These are phyloP conservation scores for Thrips palmi DNA, from an alignment of 1,140 invertebrate genomes.

Conservation along the genomic window DNA sequence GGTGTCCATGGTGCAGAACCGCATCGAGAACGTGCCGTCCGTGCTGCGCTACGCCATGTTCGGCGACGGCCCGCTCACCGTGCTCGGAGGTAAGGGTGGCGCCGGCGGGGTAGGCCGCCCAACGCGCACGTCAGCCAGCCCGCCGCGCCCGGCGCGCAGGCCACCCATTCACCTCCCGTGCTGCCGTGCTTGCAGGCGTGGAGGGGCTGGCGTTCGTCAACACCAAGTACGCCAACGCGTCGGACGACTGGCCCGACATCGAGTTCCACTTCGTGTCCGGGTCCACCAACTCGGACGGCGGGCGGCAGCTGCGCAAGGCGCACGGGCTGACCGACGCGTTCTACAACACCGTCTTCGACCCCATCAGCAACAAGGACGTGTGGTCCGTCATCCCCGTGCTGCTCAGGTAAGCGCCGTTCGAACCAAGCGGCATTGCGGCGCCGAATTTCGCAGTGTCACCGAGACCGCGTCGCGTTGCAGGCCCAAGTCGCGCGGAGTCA, in stretches of 20 bases:
- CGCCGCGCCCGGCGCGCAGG: no score
- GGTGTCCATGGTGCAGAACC: constrained; percentile 58
- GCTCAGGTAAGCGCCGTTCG: no score
- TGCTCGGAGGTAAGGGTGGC: no score
- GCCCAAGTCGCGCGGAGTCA: constrained; percentile 48
- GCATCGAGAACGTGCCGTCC: constrained; percentile 54
- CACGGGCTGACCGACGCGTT: constrained; percentile 56
- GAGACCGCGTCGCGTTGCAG: no score
- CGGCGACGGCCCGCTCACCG: constrained; percentile 65
- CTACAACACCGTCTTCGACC: constrained; percentile 50
- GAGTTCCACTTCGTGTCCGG: constrained; percentile 87
- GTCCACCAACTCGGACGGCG: constrained; percentile 72
- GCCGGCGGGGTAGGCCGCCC: no score
- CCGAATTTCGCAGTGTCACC: no score
- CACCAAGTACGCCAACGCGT: constrained; percentile 68
- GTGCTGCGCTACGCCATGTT: constrained; percentile 58
- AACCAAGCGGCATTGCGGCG: no score
- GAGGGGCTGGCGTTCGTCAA: constrained; percentile 81
- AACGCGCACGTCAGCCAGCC: no score
- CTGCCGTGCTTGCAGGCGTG: no score
- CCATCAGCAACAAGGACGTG: constrained; percentile 56
- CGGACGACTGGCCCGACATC: constrained; percentile 76
- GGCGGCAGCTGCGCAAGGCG: constrained; percentile 59
- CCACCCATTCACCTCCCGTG: no score
- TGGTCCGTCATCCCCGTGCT: constrained; percentile 77